Conservation (phyloP, 2,888 invertebrate genomes). For the Athrips mouffetella region DNA sequence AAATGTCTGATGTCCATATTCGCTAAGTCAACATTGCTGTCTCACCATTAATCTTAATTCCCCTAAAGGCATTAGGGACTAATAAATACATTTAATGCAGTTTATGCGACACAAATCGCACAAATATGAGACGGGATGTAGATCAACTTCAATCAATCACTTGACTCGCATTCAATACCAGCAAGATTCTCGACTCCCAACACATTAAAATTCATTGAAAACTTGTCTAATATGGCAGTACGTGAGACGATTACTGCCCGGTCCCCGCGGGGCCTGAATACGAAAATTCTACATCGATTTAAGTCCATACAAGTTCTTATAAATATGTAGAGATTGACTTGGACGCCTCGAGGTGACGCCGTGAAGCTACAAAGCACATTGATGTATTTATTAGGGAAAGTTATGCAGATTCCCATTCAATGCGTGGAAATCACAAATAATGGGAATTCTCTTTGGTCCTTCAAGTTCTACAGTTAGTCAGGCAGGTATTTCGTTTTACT, state of each 20-base stretch:
- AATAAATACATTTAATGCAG: constrained; percentile 14
- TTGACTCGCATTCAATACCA: constrained; percentile 22
- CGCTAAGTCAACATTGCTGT: constrained; percentile 6
- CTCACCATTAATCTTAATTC: constrained; percentile 10
- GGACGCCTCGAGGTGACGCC: constrained; percentile 24
- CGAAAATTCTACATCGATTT: constrained; percentile 46
- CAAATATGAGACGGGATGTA: constrained; percentile 24
- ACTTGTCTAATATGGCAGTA: constrained; percentile 52
- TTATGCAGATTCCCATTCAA: constrained; percentile 13
- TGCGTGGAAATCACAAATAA: constrained; percentile 6
- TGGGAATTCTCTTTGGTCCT: constrained; percentile 1
- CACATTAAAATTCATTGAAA: constrained; percentile 62
- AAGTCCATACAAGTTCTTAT: constrained; percentile 39
- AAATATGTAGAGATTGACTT: constrained; percentile 38
- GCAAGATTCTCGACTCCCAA: constrained; percentile 22
- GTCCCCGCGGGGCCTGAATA: constrained; percentile 34
- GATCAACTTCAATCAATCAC: constrained; percentile 30
- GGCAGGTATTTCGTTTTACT: neutral
- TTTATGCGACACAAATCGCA: constrained; percentile 23
- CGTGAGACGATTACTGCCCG: constrained; percentile 41
- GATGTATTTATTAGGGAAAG: constrained; percentile 31
- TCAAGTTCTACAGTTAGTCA: neutral
- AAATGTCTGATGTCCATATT: neutral
- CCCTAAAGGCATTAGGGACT: constrained; percentile 9
- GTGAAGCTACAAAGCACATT: constrained; percentile 25